Base-by-base conservation (phyloP, 2,888 invertebrate genomes). In the Rhaphigaster nebulosa region DNA sequence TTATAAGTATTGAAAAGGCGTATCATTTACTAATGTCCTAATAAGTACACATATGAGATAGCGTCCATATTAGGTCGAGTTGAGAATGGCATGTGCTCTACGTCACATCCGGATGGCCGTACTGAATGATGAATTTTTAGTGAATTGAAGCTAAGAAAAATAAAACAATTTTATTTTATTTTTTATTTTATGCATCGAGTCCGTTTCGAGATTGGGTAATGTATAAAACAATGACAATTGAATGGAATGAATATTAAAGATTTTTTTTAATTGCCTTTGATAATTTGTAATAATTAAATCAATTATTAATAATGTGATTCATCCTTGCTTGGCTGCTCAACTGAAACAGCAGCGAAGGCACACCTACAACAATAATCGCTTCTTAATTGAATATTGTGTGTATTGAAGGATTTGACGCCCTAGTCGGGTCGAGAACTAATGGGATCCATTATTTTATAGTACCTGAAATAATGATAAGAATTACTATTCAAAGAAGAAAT, bases 311-410 rank as follows among this genome's bases (percentile, higher is more conserved):
- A 65, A 38, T 76, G 1, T 20, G 70, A 38, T 38, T 76, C 23
- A 38, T 29, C 29, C 23, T 38, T 38, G 38, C 38, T 76, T 76
- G 70, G 6, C 34, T 38, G 70, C 70, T 38, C 38, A 20, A 6
- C 70, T 76, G 65, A 29, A 65, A 1, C 60, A n/a, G 13, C n/a
- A 65, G 0, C 20, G 5, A 8, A 34, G 70, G 34, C 70, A 38
- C 70, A 76, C 70, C 70, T 76, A 38, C 34, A 76, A 38, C 34
- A 38, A 76, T 38, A 76, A 76, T 38, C 6, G 23, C 38, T 76
- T 20, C 70, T 38, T 76, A 76, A 76, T 76, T 76, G 70, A 76
- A 76, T 76, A 76, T 76, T 29, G 65, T 65, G 29, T 65, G 38
- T 76, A 76, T 76, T 23, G 23, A 76, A 38, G 20, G 70, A 18